phyloP scores from a whole-genome alignment of 2,888 invertebrate species.

The Drosophila ustulata region DNA sequence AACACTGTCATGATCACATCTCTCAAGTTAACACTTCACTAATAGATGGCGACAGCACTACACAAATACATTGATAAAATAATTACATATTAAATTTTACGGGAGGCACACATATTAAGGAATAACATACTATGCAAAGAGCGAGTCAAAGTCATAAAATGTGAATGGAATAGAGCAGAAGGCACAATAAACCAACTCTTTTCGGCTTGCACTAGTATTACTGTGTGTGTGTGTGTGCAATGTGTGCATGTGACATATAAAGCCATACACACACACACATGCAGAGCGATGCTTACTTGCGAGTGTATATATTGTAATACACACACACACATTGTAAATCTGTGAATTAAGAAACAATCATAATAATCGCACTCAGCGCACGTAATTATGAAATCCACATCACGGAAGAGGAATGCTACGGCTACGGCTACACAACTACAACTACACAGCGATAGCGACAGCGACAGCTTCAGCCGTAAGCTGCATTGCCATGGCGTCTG shows the following conservation, averaged over 20 bases:
- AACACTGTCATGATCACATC: neutral
- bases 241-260: slow-evolving; percentile 22
- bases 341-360: slow-evolving; percentile 81
- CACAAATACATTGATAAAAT: neutral
- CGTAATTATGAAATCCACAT: slow-evolving; percentile 75
- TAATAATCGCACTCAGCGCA: slow-evolving; percentile 75
- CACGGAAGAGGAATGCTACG: slow-evolving; percentile 36
- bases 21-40: neutral
- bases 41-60: neutral
- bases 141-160: slow-evolving; percentile 11
- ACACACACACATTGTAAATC: slow-evolving; percentile 29
- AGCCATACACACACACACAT: slow-evolving; percentile 1
- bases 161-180: slow-evolving; percentile 17
- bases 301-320: slow-evolving; percentile 6
- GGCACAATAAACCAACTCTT: slow-evolving; percentile 14
- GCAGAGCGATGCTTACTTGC: neutral
- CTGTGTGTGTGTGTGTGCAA: slow-evolving; percentile 7
- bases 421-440: slow-evolving; percentile 10
- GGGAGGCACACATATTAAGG: neutral
- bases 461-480: slow-evolving; percentile 40
- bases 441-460: slow-evolving; percentile 2
- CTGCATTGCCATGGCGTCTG: slow-evolving; percentile 32
- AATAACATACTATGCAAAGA: slow-evolving; percentile 2
- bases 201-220: slow-evolving; percentile 1
- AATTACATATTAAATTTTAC: neutral